These are phyloP conservation scores for Heliocidaris tuberculata DNA, from an alignment of 35 echinoderm and acorn worm species.

Conservation along the genomic window DNA sequence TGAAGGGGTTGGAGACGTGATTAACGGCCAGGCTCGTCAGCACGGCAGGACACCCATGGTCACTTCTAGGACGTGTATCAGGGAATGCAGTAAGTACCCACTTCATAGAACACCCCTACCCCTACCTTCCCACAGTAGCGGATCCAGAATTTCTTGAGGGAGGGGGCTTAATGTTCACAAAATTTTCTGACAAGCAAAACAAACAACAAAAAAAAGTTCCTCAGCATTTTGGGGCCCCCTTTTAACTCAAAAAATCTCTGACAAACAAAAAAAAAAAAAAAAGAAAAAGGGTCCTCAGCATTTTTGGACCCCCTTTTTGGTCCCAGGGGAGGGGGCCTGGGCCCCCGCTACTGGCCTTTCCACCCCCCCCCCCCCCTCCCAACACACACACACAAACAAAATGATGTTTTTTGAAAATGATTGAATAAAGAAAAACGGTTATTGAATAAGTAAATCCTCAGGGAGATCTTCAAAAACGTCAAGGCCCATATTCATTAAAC, in stretches of 20 bases:
- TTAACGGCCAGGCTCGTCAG: not conserved
- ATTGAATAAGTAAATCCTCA: not conserved
- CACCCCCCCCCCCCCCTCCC: not conserved
- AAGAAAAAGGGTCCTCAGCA: too few species aligned
- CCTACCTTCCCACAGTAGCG: too few species aligned
- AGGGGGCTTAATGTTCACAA: too few species aligned
- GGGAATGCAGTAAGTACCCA: slow-evolving; percentile 32
- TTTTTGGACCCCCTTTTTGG: too few species aligned
- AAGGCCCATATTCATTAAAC: not conserved
- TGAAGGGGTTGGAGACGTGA: not conserved
- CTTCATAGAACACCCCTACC: not conserved
- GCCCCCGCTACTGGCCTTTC: too few species aligned
- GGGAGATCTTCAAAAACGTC: not conserved
- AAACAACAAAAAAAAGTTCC: too few species aligned
- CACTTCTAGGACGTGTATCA: slow-evolving; percentile 32
- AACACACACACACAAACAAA: not conserved
- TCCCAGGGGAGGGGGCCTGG: too few species aligned
- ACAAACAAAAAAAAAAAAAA: too few species aligned
- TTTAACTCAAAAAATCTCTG: too few species aligned
- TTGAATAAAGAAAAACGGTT: not conserved
- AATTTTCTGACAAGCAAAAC: too few species aligned
- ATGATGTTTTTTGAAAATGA: not conserved
- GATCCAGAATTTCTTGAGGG: too few species aligned
- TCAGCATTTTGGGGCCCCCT: too few species aligned
- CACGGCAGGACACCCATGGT: slow-evolving; percentile 30